Conservation (phyloP, 2,797 vertebrate genomes). For the Hemibagrus guttatus region DNA sequence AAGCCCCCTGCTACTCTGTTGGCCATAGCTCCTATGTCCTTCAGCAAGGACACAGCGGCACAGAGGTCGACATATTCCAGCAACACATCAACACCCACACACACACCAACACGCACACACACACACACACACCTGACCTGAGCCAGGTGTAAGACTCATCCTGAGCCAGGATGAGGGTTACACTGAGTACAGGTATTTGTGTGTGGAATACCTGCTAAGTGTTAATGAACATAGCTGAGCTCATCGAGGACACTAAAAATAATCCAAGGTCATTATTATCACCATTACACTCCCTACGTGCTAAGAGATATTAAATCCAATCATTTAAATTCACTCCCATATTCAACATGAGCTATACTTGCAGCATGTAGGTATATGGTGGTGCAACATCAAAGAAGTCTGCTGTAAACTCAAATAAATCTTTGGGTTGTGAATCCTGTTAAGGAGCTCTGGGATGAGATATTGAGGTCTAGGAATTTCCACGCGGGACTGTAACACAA, state of each 20-base stretch:
- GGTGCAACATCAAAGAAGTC: neutral
- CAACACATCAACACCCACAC: slow-evolving; percentile 29
- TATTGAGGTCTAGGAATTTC: neutral
- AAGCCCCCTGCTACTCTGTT: slow-evolving; percentile 22
- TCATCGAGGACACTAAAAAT: slow-evolving; percentile 32
- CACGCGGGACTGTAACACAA: slow-evolving; percentile 1
- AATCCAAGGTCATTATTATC: slow-evolving; percentile 25
- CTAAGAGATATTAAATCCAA: neutral
- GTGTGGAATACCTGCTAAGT: slow-evolving; percentile 45
- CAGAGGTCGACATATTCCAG: slow-evolving; percentile 22
- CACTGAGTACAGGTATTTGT: neutral
- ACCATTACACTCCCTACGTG: neutral
- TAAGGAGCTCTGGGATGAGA: neutral
- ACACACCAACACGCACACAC: slow-evolving; percentile 6
- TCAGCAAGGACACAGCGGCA: slow-evolving; percentile 48
- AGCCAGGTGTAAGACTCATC: neutral
- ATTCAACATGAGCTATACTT: neutral
- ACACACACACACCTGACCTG: slow-evolving; percentile 7
- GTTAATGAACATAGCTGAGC: slow-evolving; percentile 47
- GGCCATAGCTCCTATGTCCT: slow-evolving; percentile 31
- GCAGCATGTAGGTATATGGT: neutral
- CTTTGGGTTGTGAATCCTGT: neutral
- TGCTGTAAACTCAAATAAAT: neutral
- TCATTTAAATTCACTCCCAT: neutral
- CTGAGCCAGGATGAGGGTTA: neutral